Percentiles rank a stretch among this genome's conserved stretches.
Evolutionary conservation across 37 sponge, comb jelly and placozoan genomes (phyloP).

Genomic region (Haliclona indistincta): DNA sequence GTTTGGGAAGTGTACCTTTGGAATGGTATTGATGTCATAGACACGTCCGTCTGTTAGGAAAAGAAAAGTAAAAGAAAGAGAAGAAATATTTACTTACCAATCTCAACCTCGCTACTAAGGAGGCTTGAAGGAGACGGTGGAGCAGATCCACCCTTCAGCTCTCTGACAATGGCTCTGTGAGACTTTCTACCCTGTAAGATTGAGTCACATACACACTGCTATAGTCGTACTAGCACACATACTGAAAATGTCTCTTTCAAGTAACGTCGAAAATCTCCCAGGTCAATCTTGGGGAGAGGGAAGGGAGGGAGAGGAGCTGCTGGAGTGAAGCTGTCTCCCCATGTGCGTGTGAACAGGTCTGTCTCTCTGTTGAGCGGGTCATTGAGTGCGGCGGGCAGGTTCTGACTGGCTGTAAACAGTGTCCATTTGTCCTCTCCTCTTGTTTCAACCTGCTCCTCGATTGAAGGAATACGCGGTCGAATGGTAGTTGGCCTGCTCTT

Average conservation of each 20-base stretch:
- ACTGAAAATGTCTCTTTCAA: conserved; percentile 52
- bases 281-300: conserved; percentile 52
- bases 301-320: conserved; percentile 55
- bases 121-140: not conserved
- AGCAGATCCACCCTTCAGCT: conserved; percentile 2
- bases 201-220: not conserved
- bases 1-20: too few species aligned
- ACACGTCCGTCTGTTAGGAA: conserved; percentile 47
- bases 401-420: conserved; percentile 67
- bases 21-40: conserved; percentile 59
- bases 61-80: not conserved
- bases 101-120: not conserved
- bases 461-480: conserved; percentile 22
- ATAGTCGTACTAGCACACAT: not conserved
- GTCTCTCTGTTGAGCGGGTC: conserved; percentile 74
- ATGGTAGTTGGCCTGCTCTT: not conserved
- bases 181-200: conserved; percentile 43
- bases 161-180: conserved; percentile 43
- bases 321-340: conserved; percentile 89
- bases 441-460: conserved; percentile 12
- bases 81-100: not conserved
- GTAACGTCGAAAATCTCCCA: conserved; percentile 68
- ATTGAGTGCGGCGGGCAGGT: conserved; percentile 85
- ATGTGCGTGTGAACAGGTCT: conserved; percentile 91
- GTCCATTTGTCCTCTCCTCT: conserved; percentile 68